Percentiles rank a stretch among this genome's conserved stretches.
These are phyloP conservation scores for Oreohelix idahoensis DNA, from an alignment of 1,140 invertebrate species.

Conservation along the genomic window DNA sequence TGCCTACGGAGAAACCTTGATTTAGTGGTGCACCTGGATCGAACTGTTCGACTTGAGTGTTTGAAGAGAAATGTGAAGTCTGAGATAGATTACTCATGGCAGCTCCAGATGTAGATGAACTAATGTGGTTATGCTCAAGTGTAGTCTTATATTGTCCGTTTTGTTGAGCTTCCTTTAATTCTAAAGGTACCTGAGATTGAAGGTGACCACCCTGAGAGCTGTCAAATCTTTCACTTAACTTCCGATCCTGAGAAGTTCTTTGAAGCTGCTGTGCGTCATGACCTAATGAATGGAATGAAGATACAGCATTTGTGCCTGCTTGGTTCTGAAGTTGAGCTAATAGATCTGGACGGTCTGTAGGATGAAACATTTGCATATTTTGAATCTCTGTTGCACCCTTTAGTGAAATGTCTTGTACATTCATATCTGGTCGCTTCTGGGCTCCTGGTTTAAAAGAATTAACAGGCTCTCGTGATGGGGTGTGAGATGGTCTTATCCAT, in stretches of 20 bases:
- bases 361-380: conserved; percentile 23
- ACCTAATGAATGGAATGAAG: background rate
- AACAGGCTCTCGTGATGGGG: too few relatives aligned
- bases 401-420: conserved; percentile 15
- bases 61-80: background rate
- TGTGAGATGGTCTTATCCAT: background rate
- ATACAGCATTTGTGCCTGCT: background rate
- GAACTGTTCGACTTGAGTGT: background rate
- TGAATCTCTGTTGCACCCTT: background rate
- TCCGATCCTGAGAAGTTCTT: background rate
- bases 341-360: background rate
- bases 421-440: conserved; percentile 8
- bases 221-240: background rate
- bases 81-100: background rate
- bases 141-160: background rate
- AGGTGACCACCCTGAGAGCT: background rate
- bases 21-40: background rate
- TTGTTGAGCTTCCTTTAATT: background rate
- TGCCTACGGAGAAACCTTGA: background rate
- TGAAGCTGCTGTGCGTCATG: background rate
- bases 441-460: background rate
- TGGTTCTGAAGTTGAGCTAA: background rate
- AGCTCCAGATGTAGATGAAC: background rate
- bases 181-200: background rate
- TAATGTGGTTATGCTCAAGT: background rate